Conservation (phyloP, 1,140 invertebrate species). For the Drosophila gunungcola region DNA sequence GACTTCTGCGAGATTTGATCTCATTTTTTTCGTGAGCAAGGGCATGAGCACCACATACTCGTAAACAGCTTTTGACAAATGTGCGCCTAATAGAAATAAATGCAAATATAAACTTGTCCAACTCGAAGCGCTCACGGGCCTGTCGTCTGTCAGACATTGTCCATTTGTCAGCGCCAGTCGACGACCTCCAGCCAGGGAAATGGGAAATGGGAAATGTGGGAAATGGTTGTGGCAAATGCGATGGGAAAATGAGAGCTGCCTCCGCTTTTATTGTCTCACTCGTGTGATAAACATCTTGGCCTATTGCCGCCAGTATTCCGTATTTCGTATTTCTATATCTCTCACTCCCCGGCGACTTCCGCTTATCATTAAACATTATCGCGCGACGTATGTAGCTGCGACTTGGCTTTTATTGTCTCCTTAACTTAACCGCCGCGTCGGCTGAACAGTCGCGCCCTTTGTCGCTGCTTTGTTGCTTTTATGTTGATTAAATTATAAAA, state of each 20-base stretch:
- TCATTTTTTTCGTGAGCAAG: slow-evolving; percentile 1
- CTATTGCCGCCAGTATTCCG: slow-evolving; percentile 75
- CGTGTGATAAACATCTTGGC: slow-evolving; percentile 80
- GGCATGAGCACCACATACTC: slow-evolving; percentile 40
- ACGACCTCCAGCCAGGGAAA: slow-evolving; percentile 22
- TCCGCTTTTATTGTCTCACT: slow-evolving; percentile 80
- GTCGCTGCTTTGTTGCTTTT: slow-evolving; percentile 75
- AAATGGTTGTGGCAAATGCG: slow-evolving; percentile 7
- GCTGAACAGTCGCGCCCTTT: slow-evolving; percentile 39
- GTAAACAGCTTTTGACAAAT: slow-evolving; percentile 82
- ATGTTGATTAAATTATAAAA: slow-evolving; percentile 84
- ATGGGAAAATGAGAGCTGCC: slow-evolving; percentile 44
- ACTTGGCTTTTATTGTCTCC: slow-evolving; percentile 64
- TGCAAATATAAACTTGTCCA: slow-evolving; percentile 83
- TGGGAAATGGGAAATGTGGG: slow-evolving; percentile 1
- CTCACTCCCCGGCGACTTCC: slow-evolving; percentile 18
- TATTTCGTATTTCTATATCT: slow-evolving; percentile 24
- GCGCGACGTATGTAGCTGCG: slow-evolving; percentile 59
- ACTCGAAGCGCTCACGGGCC: slow-evolving; percentile 63
- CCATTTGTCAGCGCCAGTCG: slow-evolving; percentile 75
- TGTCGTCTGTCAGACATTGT: slow-evolving; percentile 75
- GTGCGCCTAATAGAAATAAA: slow-evolving; percentile 82
- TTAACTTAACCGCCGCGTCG: slow-evolving; percentile 42
- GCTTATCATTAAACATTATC: slow-evolving; percentile 82
- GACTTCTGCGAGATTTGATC: slow-evolving; percentile 60